Evolutionary conservation across 2,888 invertebrate genomes (phyloP).

Genomic region (Synanthedon andrenaeformis): DNA sequence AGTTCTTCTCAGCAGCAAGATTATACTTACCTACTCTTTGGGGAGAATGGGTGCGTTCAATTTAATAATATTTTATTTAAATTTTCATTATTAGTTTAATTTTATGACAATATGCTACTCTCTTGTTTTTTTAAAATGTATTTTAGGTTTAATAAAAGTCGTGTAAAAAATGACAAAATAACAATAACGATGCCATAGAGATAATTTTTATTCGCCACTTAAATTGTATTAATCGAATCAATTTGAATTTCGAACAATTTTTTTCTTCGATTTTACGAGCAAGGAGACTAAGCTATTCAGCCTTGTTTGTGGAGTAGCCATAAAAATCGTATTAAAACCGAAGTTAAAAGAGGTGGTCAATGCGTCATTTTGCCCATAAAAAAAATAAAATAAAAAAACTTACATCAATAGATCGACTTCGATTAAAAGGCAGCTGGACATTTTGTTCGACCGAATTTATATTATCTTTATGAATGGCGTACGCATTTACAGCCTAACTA

Average conservation of each 20-base stretch:
- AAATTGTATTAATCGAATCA: background rate
- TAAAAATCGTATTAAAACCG: background rate
- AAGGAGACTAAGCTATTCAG: background rate
- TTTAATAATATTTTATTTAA: too few relatives aligned
- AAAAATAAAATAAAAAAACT: constrained; percentile 27
- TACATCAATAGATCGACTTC: constrained; percentile 46
- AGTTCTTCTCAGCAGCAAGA: too few relatives aligned
- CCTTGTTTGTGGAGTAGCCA: background rate
- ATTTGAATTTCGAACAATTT: background rate
- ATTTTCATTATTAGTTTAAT: too few relatives aligned
- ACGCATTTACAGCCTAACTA: constrained; percentile 9
- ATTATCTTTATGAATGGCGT: constrained; percentile 26
- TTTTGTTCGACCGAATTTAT: constrained; percentile 23
- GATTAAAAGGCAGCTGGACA: constrained; percentile 46
- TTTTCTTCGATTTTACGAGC: background rate
- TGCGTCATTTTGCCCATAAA: constrained; percentile 18
- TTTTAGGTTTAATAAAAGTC: too few relatives aligned
- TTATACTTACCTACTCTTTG: too few relatives aligned
- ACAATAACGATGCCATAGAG: background rate
- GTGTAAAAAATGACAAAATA: too few relatives aligned
- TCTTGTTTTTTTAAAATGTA: too few relatives aligned
- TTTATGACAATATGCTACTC: too few relatives aligned
- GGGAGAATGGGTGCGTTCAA: too few relatives aligned
- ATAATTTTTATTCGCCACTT: background rate
- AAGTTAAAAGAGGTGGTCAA: constrained; percentile 3